Percentiles rank a stretch among this genome's conserved stretches.
These are phyloP conservation scores for Hemibagrus guttatus DNA, from an alignment of 2,797 vertebrate species.

Conservation along the genomic window DNA sequence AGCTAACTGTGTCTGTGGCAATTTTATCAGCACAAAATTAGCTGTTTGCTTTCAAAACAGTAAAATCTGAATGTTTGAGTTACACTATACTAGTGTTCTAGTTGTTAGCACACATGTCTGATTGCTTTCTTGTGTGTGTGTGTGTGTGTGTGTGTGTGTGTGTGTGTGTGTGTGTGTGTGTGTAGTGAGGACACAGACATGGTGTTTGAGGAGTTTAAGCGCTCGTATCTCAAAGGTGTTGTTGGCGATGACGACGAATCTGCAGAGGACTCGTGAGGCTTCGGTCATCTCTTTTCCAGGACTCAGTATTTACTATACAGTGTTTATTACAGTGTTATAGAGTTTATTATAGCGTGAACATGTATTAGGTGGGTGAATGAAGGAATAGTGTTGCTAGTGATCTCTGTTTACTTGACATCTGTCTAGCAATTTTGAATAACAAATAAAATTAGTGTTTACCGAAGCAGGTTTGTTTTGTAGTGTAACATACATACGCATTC, in stretches of 20 bases:
- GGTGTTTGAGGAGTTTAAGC: conserved; percentile 89
- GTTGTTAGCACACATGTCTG: neutral
- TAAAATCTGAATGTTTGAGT: neutral
- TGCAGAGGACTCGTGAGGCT: conserved; percentile 65
- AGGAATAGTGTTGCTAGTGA: neutral
- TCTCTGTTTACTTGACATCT: neutral
- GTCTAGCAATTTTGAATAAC: neutral
- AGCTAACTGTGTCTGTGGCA: no score
- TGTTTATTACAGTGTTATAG: conserved; percentile 20
- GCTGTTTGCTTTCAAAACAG: neutral
- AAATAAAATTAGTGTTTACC: conserved; percentile 5
- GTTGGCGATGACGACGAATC: conserved; percentile 78
- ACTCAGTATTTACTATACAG: neutral
- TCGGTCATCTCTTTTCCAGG: neutral
- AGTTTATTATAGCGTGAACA: neutral
- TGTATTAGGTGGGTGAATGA: conserved; percentile 6
- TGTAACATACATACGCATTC: neutral
- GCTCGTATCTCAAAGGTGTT: conserved; percentile 78
- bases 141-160: conserved; percentile 14
- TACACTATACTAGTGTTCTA: neutral
- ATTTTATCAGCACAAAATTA: no score
- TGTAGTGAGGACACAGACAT: conserved; percentile 79
- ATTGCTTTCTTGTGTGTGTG: neutral
- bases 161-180: conserved; percentile 40
- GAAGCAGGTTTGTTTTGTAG: no score